Conservation (phyloP, 2,888 invertebrate genomes). For the Ichneumoninae sp. region DNA sequence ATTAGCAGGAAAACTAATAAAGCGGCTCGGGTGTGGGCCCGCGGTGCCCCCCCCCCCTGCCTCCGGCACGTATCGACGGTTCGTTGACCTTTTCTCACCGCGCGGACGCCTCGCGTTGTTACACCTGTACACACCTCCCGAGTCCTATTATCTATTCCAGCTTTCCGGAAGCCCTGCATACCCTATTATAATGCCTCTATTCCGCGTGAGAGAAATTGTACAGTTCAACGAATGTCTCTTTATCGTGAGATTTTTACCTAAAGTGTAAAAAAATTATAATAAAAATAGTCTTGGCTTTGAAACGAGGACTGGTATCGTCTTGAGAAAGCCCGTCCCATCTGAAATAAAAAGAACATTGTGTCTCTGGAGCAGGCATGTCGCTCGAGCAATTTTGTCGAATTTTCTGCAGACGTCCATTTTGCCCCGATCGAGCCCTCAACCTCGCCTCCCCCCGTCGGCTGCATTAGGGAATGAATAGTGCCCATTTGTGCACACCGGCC, state of each 20-base stretch:
- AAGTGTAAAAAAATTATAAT: background rate
- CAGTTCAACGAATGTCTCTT: too few relatives aligned
- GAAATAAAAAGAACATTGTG: too few relatives aligned
- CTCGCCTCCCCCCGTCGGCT: background rate
- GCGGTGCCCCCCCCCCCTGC: slow-evolving; percentile 1
- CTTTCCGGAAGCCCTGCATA: slow-evolving; percentile 1
- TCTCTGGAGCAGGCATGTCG: background rate
- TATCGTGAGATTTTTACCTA: too few relatives aligned
- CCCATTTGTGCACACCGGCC: slow-evolving; percentile 33
- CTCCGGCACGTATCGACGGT: slow-evolving; percentile 54
- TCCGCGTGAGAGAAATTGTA: background rate
- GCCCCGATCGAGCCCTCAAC: background rate
- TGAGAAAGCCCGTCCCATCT: background rate
- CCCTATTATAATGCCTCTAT: background rate
- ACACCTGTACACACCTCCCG: slow-evolving; percentile 51
- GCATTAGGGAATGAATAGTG: slow-evolving; percentile 22
- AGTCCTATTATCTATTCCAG: slow-evolving; percentile 28
- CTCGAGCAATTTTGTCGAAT: background rate
- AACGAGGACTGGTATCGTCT: too few relatives aligned
- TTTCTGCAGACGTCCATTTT: background rate
- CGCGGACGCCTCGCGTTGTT: slow-evolving; percentile 49
- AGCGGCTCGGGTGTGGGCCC: slow-evolving; percentile 5
- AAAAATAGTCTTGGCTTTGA: too few relatives aligned
- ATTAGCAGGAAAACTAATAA: slow-evolving; percentile 47
- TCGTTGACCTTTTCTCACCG: slow-evolving; percentile 50